Conservation (phyloP, 1,140 invertebrate genomes). For the Hyposmocoma kahamanoa region DNA sequence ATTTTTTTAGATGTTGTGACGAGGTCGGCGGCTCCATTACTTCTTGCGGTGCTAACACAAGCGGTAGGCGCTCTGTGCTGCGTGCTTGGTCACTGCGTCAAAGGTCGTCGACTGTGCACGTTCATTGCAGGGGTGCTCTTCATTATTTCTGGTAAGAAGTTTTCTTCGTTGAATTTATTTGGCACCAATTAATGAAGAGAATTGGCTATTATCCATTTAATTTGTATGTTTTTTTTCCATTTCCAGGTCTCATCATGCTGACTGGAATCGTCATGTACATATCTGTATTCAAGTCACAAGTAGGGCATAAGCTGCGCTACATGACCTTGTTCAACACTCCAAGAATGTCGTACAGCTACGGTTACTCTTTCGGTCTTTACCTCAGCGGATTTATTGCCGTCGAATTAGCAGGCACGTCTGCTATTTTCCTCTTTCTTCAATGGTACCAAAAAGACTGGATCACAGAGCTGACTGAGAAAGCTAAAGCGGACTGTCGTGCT, state of each 20-base stretch:
- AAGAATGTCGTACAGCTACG: conserved; percentile 89
- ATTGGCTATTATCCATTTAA: too few species aligned
- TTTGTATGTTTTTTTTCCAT: neutral
- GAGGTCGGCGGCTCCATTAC: conserved; percentile 79
- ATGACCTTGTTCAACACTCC: conserved; percentile 84
- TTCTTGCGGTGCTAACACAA: conserved; percentile 78
- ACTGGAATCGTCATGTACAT: conserved; percentile 94
- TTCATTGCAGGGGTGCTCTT: conserved; percentile 83
- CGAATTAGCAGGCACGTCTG: conserved; percentile 88
- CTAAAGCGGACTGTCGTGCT: conserved; percentile 59
- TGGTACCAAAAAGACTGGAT: conserved; percentile 74
- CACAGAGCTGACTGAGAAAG: conserved; percentile 63
- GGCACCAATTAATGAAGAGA: too few species aligned
- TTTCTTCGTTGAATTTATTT: too few species aligned
- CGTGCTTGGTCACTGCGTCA: conserved; percentile 77
- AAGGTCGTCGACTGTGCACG: conserved; percentile 76
- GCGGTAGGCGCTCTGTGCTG: conserved; percentile 79
- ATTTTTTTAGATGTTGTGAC: conserved; percentile 81
- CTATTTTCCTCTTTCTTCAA: conserved; percentile 89
- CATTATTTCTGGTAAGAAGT: conserved; percentile 77
- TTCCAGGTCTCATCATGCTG: conserved; percentile 88
- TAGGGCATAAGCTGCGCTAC: conserved; percentile 88
- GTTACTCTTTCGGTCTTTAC: conserved; percentile 90
- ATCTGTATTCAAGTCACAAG: conserved; percentile 92
- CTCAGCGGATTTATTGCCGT: conserved; percentile 88